Conservation (phyloP, 2,888 invertebrate genomes). For the Cantharis rustica region DNA sequence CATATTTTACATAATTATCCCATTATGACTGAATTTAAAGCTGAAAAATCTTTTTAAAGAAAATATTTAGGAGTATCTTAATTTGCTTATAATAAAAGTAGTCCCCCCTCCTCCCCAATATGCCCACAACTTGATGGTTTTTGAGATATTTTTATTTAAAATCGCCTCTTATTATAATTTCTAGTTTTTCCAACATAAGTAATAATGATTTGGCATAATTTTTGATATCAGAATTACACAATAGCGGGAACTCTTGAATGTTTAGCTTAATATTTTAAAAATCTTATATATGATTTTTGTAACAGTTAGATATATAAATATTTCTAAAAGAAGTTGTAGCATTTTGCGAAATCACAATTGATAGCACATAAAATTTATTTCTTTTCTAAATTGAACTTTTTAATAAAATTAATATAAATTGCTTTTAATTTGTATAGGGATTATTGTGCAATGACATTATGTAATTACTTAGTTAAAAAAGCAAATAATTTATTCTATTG, state of each 20-base stretch:
- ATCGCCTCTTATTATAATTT: not conserved
- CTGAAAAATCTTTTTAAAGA: not conserved
- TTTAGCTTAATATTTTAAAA: not conserved
- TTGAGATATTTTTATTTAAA: not conserved
- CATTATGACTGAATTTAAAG: not conserved
- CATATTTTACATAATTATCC: not conserved
- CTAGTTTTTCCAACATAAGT: not conserved
- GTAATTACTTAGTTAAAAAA: not conserved
- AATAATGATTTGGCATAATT: not conserved
- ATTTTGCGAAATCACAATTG: not conserved
- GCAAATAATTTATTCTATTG: not conserved
- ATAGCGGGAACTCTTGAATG: not conserved
- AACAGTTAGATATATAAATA: not conserved
- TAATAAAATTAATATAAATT: not conserved
- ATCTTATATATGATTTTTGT: not conserved
- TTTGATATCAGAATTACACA: not conserved
- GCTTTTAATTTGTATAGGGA: not conserved
- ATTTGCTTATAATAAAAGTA: not conserved
- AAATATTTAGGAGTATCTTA: not conserved
- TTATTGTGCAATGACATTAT: not conserved
- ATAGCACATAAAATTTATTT: not conserved
- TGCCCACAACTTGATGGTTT: not conserved
- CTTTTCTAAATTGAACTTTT: not conserved
- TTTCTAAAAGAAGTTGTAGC: not conserved
- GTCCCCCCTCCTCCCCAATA: too few relatives aligned